Percentiles rank a stretch among this genome's conserved stretches.
These are phyloP conservation scores for Coronaproctus castanopsis DNA, from an alignment of 2,888 invertebrate genomes.

Conservation along the genomic window DNA sequence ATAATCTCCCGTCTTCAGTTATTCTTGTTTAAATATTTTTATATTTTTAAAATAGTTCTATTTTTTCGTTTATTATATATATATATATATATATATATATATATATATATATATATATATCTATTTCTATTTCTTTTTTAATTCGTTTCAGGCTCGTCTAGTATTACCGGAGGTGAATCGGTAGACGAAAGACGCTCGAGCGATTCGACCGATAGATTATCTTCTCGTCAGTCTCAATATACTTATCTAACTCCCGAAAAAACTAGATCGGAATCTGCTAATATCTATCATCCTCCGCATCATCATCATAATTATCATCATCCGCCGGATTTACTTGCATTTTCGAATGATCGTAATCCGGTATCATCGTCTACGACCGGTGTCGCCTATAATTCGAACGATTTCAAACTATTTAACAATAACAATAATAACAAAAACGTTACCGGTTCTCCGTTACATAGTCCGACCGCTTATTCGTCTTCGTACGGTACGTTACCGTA, in stretches of 20 bases:
- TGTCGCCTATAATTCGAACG: conserved; percentile 61
- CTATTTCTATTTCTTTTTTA: too few relatives aligned
- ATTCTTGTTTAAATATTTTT: too few relatives aligned
- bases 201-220: conserved; percentile 10
- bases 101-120: too few relatives aligned
- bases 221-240: conserved; percentile 12
- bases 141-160: conserved; percentile 30
- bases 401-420: conserved; percentile 32
- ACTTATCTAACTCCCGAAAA: conserved; percentile 11
- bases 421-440: too few relatives aligned
- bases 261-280: conserved; percentile 28
- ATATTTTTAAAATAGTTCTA: too few relatives aligned
- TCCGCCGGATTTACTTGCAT: conserved; percentile 63
- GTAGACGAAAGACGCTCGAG: conserved; percentile 18
- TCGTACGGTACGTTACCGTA: conserved; percentile 68
- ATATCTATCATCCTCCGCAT: conserved; percentile 33
- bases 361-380: conserved; percentile 59
- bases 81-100: too few relatives aligned
- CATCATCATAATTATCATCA: conserved; percentile 28
- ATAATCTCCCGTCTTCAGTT: too few relatives aligned
- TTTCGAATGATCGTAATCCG: conserved; percentile 34
- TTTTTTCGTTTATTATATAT: too few relatives aligned
- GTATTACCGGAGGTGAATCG: conserved; percentile 26
- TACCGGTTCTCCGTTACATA: not conserved
- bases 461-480: conserved; percentile 37